Base-by-base conservation (phyloP, 2,888 invertebrate genomes). In the Tryphoninae sp. region DNA sequence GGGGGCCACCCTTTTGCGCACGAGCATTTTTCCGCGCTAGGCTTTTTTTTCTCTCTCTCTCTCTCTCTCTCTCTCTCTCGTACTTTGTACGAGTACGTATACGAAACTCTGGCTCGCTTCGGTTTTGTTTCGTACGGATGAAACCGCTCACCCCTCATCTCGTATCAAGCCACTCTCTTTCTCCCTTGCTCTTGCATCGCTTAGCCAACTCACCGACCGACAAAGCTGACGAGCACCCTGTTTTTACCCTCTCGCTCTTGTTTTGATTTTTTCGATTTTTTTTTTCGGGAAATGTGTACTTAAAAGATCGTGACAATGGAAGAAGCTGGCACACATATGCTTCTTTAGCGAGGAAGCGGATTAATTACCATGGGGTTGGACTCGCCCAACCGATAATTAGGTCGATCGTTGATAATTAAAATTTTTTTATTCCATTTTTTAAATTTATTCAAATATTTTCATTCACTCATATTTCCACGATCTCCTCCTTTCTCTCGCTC, bases 281-380 rank as follows among this genome's bases (percentile, higher is more conserved):
- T 45, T 45, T 3, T 13, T 45, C 11, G 11, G 49, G 49, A 23
- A 33, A 49, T 8, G 51, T 62, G 19, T 55, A 53, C 55, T 45
- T 49, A 78, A 71, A 45, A 45, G 68, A 42, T 49, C 75, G 71
- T 45, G 79, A 80, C 84, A 80, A 78, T 81, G 72, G 61, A 75
- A 69, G 53, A 45, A 58, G 53, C 71, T 72, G 71, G 64, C 49
- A 62, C 51, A 71, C 58, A 61, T 19, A 19, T 55, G 75, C 73
- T 81, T 62, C 80, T 62, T 83, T 23, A 22, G 40, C 59, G 49
- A 82, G 82, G 86, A 88, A 88, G 89, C 88, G 88, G 86, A 90
- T 91, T 91, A 91, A 91, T 90, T 91, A 89, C 89, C 87, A 58
- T 68, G 61, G 71, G 59, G 65, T 55, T 33, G 6, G 33, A 6